phyloP scores from a whole-genome alignment of 2,113 vertebrate genomes.

The Oryzias curvinotus region DNA sequence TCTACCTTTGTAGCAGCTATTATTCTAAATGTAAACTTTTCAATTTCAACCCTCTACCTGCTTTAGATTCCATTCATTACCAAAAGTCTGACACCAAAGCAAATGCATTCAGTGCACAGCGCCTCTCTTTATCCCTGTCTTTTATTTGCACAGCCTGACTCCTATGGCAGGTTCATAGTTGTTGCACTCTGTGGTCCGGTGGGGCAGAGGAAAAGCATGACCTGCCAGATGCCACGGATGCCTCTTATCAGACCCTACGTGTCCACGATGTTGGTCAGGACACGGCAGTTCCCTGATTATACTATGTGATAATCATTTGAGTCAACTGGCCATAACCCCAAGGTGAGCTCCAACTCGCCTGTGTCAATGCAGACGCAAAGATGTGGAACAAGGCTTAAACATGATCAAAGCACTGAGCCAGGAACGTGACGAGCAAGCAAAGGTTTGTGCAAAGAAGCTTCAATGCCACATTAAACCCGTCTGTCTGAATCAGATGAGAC shows the following conservation, averaged over 20 bases:
- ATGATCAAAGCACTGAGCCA: constrained; percentile 4
- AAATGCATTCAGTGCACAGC: constrained; percentile 38
- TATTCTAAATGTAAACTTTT: constrained; percentile 4
- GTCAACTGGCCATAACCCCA: constrained; percentile 39
- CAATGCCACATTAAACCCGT: constrained; percentile 15
- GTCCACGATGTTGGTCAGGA: constrained; percentile 42
- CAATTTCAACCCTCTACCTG: constrained; percentile 9
- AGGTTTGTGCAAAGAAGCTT: background rate
- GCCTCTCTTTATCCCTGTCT: constrained; percentile 35
- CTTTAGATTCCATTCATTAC: constrained; percentile 25
- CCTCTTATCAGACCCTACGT: constrained; percentile 57
- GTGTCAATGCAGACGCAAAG: constrained; percentile 19
- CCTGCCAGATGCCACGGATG: constrained; percentile 42
- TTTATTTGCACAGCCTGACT: constrained; percentile 47
- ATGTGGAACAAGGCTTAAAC: constrained; percentile 28
- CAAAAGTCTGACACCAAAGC: constrained; percentile 24
- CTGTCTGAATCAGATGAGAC: constrained; percentile 3
- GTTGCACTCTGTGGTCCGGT: constrained; percentile 33
- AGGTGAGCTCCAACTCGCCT: constrained; percentile 35
- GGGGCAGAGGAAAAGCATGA: constrained; percentile 47
- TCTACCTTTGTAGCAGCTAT: background rate
- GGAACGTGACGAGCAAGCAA: constrained; percentile 11
- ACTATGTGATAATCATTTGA: constrained; percentile 48
- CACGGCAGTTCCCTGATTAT: constrained; percentile 52
- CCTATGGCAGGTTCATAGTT: constrained; percentile 25